Base-by-base conservation (phyloP, 2,113 vertebrate genomes). In the Neogobius melanostomus region DNA sequence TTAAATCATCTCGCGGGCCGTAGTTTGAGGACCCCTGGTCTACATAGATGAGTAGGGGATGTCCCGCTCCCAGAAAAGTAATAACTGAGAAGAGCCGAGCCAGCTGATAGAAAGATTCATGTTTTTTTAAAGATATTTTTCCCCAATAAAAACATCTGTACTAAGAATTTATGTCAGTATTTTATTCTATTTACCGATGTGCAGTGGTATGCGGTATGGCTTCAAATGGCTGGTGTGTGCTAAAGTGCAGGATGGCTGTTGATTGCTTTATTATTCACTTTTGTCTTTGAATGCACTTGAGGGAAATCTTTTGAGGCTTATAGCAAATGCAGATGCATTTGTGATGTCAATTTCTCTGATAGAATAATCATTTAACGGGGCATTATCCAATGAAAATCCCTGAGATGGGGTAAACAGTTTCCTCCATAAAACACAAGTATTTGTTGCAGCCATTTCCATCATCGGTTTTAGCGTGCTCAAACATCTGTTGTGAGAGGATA, bases 401-500 rank as follows among this genome's bases (percentile, higher is more conserved):
- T 16, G 59, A 61, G 42, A 61, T 44, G 12, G 42, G 14, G 44
- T 44, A 44, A 61, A 45, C 14, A 61, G 15, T 16, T 8, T 42
- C 42, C 8, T 61, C 42, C 42, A 61, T 45, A n/a, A 44, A 45
- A 61, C 12, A 45, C 42, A 45, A n/a, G 8, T 5, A 45, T 61
- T n/a, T 45, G 14, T 42, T 44, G 14, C 7, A 7, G 14, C 42
- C 10, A 14, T 61, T 61, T 61, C 12, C 12, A 44, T 61, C 12
- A 45, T 44, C 17, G 2, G 14, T 60, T 43, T 43, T 43, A 43
- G 42, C 28, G 3, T 36, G 16, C 15, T 69, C 43, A 72, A 61
- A 75, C 75, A 68, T 74, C 50, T 53, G 51, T 16, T 64, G 9
- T 12, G 8, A 65, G 65, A 28, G 48, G 64, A 21, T 11, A 15